These are phyloP conservation scores for Pseudochirops corinnae DNA, from an alignment of 2,797 vertebrate species.

Conservation along the genomic window DNA sequence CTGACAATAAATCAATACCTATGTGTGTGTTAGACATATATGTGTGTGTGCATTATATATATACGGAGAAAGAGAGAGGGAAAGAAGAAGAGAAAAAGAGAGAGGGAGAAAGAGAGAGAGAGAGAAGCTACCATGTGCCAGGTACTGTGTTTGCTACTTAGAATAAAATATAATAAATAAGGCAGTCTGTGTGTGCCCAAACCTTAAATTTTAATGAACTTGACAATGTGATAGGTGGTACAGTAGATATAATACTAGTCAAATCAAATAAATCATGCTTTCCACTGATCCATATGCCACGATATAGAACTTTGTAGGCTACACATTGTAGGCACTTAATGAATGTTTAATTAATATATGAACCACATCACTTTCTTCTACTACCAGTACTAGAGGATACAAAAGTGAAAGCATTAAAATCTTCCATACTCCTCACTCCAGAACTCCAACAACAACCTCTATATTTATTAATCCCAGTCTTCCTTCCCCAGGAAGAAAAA, in stretches of 20 bases:
- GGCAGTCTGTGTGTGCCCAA: neutral
- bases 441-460: neutral
- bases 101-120: neutral
- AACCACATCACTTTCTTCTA: neutral
- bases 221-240: neutral
- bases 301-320: neutral
- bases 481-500: neutral
- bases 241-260: neutral
- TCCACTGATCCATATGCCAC: neutral
- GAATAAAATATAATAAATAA: neutral
- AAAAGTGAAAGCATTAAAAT: neutral
- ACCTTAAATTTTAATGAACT: neutral
- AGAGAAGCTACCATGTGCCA: neutral
- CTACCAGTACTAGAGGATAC: neutral
- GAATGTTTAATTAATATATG: neutral
- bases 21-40: neutral
- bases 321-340: neutral
- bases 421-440: neutral
- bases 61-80: too few relatives aligned
- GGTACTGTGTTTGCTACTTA: neutral
- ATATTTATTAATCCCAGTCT: neutral
- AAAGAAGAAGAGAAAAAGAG: too few relatives aligned
- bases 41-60: neutral
- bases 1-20: neutral
- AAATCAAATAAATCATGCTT: neutral